Percentiles rank a stretch among this genome's conserved stretches.
Evolutionary conservation across 2,888 invertebrate species (phyloP).

Genomic region (Dioctria rufipes): DNA sequence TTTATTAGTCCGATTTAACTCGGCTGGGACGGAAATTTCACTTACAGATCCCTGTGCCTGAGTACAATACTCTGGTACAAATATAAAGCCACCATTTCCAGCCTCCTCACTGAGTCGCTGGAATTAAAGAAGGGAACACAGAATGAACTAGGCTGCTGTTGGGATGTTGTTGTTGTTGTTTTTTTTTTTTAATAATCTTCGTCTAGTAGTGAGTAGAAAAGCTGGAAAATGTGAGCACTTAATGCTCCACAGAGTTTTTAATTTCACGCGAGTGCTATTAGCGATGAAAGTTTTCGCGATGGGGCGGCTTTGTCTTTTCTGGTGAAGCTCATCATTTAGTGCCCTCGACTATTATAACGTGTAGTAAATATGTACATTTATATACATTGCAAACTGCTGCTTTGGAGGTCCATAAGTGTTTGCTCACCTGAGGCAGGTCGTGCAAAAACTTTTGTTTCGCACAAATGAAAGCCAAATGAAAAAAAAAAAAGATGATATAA

Average conservation of each 20-base stretch:
- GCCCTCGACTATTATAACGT: constrained; percentile 42
- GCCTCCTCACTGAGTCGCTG: neutral
- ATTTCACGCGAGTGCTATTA: constrained; percentile 46
- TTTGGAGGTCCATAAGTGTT: constrained; percentile 24
- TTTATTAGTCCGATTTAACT: constrained; percentile 27
- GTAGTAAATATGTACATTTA: too few relatives aligned
- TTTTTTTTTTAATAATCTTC: constrained; percentile 25
- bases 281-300: constrained; percentile 38
- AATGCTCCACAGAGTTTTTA: constrained; percentile 46
- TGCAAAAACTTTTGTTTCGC: constrained; percentile 19
- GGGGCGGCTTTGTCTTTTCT: constrained; percentile 20
- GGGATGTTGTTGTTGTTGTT: neutral
- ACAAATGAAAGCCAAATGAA: too few relatives aligned
- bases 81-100: too few relatives aligned
- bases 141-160: neutral
- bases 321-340: constrained; percentile 35
- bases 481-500: too few relatives aligned
- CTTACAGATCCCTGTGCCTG: neutral
- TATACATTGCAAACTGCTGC: neutral
- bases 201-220: neutral
- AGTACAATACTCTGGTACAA: constrained; percentile 7
- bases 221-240: constrained; percentile 21
- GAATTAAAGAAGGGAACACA: constrained; percentile 2
- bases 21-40: neutral
- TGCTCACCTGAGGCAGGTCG: constrained; percentile 38